phyloP scores from a whole-genome alignment of 2,888 invertebrate genomes.

The Erebia epiphron region DNA sequence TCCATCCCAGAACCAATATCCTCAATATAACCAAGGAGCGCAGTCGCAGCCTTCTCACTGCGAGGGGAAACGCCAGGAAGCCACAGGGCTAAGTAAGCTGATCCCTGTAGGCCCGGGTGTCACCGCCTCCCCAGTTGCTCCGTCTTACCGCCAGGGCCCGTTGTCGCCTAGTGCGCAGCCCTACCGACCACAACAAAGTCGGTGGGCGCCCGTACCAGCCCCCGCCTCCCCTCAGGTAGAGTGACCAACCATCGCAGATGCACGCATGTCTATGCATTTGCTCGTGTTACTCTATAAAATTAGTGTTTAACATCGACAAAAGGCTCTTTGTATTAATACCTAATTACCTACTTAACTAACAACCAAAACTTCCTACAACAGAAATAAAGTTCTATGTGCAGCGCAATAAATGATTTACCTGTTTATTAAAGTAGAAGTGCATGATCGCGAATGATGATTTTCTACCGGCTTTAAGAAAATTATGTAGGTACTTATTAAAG shows the following conservation, averaged over 20 bases:
- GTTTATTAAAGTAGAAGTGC: neutral
- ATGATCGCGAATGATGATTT: neutral
- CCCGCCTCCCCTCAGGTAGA: slow-evolving; percentile 78
- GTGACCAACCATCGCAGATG: slow-evolving; percentile 20
- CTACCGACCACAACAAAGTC: slow-evolving; percentile 67
- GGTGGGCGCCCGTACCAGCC: slow-evolving; percentile 78
- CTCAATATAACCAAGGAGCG: slow-evolving; percentile 44
- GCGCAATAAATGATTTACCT: too few relatives aligned
- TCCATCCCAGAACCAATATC: slow-evolving; percentile 43
- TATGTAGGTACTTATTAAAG: neutral
- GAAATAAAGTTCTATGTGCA: too few relatives aligned
- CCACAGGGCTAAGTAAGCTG: slow-evolving; percentile 74
- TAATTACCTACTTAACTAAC: neutral
- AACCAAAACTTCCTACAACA: neutral
- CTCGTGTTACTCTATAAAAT: slow-evolving; percentile 7
- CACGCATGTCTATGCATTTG: slow-evolving; percentile 22
- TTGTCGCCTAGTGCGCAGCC: slow-evolving; percentile 68
- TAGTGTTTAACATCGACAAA: neutral
- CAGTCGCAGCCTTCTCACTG: slow-evolving; percentile 60
- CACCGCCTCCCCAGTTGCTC: slow-evolving; percentile 53
- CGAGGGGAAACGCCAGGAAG: slow-evolving; percentile 69
- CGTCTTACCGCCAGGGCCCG: slow-evolving; percentile 63
- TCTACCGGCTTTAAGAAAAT: neutral
- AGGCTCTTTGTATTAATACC: slow-evolving; percentile 1
- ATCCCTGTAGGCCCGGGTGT: slow-evolving; percentile 73